Base-by-base conservation (phyloP, 2,888 invertebrate genomes). In the Ashinkailepas kermadecensis region DNA sequence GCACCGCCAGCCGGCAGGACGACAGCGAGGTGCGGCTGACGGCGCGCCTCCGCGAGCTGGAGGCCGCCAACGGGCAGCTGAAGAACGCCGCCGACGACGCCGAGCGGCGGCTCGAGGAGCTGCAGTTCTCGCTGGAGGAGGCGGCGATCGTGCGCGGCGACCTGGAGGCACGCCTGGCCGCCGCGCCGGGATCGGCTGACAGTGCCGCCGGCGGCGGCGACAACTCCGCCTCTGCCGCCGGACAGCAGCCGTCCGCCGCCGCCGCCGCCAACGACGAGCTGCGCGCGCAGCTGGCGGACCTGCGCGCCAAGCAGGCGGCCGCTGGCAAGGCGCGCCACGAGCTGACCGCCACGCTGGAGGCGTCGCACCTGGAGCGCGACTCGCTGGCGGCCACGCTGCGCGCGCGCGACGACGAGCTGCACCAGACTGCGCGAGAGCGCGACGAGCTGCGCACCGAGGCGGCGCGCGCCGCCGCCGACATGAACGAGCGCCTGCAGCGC, bases 61-160 rank as follows among this genome's bases (percentile, higher is more conserved):
- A 56, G 74, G 39, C 39, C 18, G 74, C 15, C 15, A 9, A 11
- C 21, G 88, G 39, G 85, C 86, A 81, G 84, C 86, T 78, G 83
- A 86, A 80, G 86, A 87, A 83, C 83, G 82, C 81, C 56, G 74
- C 95, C 84, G 94, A 94, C 82, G 94, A 94, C 85, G 94, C 94
- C 86, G 90, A 90, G 85, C 92, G 93, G 86, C 94, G 93, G 88
- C 92, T 93, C 11, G 97, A 97, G 89, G 97, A 98, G 88, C 90
- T 97, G 83, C 93, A 95, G 88, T 97, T 97, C 87, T 87, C 94
- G 82, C 92, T 95, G 84, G 97, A 97, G 89, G 97, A 98, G 87
- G 95, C 95, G 85, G 92, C 94, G 79, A 83, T 97, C 86, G 92
- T 92, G 85, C 95, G 94, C 87, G 93, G 93, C 86, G 97, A 97